Base-by-base conservation (phyloP, 2,888 invertebrate genomes). In the Drosophila austrosaltans region DNA sequence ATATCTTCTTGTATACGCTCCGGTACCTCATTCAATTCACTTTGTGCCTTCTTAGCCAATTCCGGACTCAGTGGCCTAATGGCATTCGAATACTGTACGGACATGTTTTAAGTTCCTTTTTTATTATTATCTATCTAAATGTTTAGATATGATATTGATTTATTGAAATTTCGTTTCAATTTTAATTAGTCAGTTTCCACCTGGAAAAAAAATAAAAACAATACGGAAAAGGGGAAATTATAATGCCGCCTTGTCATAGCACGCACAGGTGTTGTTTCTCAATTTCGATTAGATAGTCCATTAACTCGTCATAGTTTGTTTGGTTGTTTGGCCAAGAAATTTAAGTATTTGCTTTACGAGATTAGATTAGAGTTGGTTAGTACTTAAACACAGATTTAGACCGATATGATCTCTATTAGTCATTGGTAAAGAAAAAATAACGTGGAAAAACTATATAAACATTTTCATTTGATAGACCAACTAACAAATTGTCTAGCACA, bases 1-100 rank as follows among this genome's bases (percentile, higher is more conserved):
- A 93, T 90, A 58, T 93, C 90, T 12, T 91, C 91, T 39, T 84
- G 78, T 20, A 92, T 84, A 20, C 91, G 87, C 25, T 91, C 91
- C 0, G 93, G 93, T 73, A 92, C 93, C 87, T 94, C 94, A 56
- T 93, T 92, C 40, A 94, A 83, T 76, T 94, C 93, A 25, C 92
- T 82, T 59, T 89, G 90, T 0, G 94, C 94, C 65, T 91, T 91
- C 63, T 87, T 81, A 28, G 86, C 87, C 68, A 92, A 68, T 57
- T 79, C 75, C 0, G 82, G 82, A 64, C 84, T 79, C 28, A 92
- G 71, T n/a, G 91, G 89, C 28, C 92, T 90, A 67, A 92, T 54
- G 61, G 60, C 63, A 53, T 72, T 72, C 56, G 71, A 56, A 62
- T 75, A 48, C 16, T 48, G 48, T 25, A 48, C 71, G 48, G 87